Base-by-base conservation (phyloP, 2,113 vertebrate genomes). In the Ictidomys tridecemlineatus region DNA sequence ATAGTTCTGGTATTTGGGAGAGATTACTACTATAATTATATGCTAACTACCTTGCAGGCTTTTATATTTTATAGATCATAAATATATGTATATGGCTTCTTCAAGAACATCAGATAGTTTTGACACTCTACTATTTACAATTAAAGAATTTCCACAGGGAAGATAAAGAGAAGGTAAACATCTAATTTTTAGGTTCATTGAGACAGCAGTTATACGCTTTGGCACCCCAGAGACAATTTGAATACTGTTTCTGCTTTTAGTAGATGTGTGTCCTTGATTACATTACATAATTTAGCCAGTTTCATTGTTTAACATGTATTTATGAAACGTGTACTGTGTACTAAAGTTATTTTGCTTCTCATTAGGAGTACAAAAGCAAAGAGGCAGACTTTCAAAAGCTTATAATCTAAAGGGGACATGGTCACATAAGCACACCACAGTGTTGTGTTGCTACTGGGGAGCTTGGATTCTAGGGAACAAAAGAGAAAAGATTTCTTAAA, bases 251-350 rank as follows among this genome's bases (percentile, higher is more conserved):
- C 78, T 96, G 77, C 85, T 94, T 92, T 95, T 84, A 91, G 51
- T 89, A 89, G 80, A 9, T 96, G 1, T 90, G 42, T 93, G 12
- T 51, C 18, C 69, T 93, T 91, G 69, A 42, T 26, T 91, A 78
- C 30, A 76, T 89, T 70, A 8, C 79, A 14, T 94, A 61, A 84
- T 96, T 78, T 73, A 63, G 32, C 92, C 4, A 12, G 8, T 90
- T 94, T 97, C 87, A 42, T 89, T 96, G 17, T 73, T 96, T 90
- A 95, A 85, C 26, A 91, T 3, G 8, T 92, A 65, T 69, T 97
- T 94, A 82, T 92, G 61, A 96, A 96, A 82, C 56, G 6, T n/a
- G 9, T 72, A 32, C 24, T 78, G 39, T 96, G 51, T 89, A 37
- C 63, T 95, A 63, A 56, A 92, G 61, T 89, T 51, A 58, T 67